phyloP scores from a whole-genome alignment of 2,113 vertebrate genomes.

The Megaptera novaeangliae region DNA sequence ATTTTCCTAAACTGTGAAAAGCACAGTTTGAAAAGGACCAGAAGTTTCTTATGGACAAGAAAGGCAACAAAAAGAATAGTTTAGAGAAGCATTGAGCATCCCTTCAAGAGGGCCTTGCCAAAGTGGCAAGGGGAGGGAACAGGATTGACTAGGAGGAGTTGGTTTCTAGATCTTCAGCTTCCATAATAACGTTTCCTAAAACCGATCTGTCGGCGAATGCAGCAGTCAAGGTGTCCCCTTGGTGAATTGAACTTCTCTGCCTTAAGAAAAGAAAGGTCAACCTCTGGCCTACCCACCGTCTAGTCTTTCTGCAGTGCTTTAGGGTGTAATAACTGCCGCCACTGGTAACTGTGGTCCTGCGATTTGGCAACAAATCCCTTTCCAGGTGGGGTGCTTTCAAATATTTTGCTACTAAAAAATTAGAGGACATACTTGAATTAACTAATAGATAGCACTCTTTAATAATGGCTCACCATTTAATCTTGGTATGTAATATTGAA shows the following conservation, averaged over 20 bases:
- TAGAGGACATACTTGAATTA: not conserved
- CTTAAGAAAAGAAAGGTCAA: not conserved
- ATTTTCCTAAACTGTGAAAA: not conserved
- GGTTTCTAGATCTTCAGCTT: not conserved
- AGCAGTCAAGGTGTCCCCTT: not conserved
- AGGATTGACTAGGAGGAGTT: not conserved
- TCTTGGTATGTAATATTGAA: not conserved
- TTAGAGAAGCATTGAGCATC: accelerated
- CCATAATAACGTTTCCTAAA: not conserved
- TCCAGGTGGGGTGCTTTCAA: not conserved
- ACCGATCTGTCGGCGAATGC: not conserved
- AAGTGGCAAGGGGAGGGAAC: too few relatives aligned
- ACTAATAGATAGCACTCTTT: not conserved
- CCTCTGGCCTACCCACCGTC: accelerated
- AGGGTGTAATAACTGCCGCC: accelerated
- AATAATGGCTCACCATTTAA: not conserved
- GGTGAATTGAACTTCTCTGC: not conserved
- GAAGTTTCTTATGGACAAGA: not conserved
- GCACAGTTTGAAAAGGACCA: not conserved
- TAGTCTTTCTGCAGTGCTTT: not conserved
- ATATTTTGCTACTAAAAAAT: not conserved
- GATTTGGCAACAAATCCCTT: not conserved
- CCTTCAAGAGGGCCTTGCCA: not conserved
- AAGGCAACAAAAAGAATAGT: not conserved
- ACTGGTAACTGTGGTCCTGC: too few relatives aligned